Percentiles rank a stretch among this genome's conserved stretches.
These are phyloP conservation scores for Zosterops japonicus DNA, from an alignment of 2,113 vertebrate genomes.

Conservation along the genomic window DNA sequence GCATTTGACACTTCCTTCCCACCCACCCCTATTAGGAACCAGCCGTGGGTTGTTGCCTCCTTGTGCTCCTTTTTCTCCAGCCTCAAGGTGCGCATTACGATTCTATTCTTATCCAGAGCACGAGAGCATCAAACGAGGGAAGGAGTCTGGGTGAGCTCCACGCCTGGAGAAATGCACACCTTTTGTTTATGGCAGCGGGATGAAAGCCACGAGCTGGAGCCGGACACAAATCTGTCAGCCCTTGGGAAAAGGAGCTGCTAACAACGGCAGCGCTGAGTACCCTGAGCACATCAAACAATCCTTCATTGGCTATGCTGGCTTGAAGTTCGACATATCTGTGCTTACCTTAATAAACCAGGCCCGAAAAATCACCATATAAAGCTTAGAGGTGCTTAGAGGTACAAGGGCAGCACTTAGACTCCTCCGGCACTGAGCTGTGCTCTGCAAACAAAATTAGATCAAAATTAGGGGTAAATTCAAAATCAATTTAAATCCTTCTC, in stretches of 20 bases:
- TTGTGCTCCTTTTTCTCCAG: neutral
- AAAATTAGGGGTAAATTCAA: neutral
- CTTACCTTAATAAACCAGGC: slow-evolving; percentile 36
- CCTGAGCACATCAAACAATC: slow-evolving; percentile 34
- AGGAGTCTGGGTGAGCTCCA: neutral
- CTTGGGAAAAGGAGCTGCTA: slow-evolving; percentile 34
- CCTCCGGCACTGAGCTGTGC: neutral
- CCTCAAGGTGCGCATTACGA: slow-evolving; percentile 24
- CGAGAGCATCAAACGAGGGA: neutral
- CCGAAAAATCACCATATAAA: neutral
- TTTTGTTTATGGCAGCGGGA: slow-evolving; percentile 44
- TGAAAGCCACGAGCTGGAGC: neutral
- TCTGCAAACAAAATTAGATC: neutral
- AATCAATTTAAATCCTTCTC: neutral
- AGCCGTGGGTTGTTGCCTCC: neutral
- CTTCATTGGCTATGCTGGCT: slow-evolving; percentile 59
- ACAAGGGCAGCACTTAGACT: neutral
- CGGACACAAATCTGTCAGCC: neutral
- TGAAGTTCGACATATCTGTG: slow-evolving; percentile 32
- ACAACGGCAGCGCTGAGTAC: neutral
- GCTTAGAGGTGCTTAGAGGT: neutral
- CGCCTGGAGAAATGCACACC: slow-evolving; percentile 35
- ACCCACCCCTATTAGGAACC: neutral
- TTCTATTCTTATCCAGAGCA: neutral
- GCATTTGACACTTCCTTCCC: slow-evolving; percentile 31